A percentile compares a stretch with the other conserved stretches of the same genome.
These are phyloP conservation scores for Proteles cristata DNA, from an alignment of 2,113 vertebrate genomes.

Conservation along the genomic window DNA sequence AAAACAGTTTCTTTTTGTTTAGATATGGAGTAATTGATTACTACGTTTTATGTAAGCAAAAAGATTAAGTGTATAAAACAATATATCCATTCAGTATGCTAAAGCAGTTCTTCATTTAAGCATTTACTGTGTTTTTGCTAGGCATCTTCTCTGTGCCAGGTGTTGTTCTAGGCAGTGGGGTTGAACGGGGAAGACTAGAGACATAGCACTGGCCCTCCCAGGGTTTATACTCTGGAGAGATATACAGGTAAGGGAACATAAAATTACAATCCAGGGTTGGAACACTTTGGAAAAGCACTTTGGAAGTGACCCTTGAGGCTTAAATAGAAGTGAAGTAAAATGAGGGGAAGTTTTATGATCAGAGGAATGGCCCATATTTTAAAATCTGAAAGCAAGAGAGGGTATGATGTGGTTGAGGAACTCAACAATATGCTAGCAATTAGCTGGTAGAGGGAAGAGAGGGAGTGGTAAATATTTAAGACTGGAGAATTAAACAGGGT, in stretches of 20 bases:
- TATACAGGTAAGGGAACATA: neutral
- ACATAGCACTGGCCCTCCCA: neutral
- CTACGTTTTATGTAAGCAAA: constrained; percentile 12
- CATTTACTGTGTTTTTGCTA: neutral
- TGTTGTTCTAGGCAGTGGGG: neutral
- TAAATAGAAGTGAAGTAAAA: neutral
- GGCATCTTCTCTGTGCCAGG: neutral
- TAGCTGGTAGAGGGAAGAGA: neutral
- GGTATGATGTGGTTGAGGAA: neutral
- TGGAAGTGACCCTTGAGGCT: neutral
- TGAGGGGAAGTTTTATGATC: neutral
- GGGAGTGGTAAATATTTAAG: neutral
- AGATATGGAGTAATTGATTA: neutral
- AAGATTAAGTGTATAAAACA: neutral
- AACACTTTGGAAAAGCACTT: neutral
- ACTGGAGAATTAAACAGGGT: neutral
- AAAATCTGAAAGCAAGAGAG: neutral
- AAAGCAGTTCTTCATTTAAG: constrained; percentile 1
- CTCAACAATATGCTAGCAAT: neutral
- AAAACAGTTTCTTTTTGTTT: neutral
- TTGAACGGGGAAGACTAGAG: neutral
- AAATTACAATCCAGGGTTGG: neutral
- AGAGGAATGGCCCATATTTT: neutral
- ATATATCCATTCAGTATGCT: neutral
- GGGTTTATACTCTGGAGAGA: neutral